A percentile compares a stretch with the other conserved stretches of the same genome.
These are phyloP conservation scores for Spinus olivaceus DNA, from an alignment of 2,797 vertebrate species.

Conservation along the genomic window DNA sequence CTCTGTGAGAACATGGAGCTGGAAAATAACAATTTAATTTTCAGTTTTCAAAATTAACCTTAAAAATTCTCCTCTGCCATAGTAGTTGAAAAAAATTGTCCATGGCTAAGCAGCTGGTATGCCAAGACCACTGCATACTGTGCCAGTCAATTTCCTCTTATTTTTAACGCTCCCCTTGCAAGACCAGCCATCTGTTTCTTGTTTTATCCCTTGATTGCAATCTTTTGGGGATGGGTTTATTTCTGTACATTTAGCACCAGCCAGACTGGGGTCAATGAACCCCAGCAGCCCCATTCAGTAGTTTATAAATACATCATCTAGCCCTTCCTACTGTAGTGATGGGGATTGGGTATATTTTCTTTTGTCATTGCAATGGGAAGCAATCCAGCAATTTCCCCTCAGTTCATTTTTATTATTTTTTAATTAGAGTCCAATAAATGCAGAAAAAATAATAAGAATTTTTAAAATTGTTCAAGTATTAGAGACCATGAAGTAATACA, in stretches of 20 bases:
- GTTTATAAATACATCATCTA: slow-evolving; percentile 21
- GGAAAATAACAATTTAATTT: not conserved
- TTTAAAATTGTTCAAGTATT: not conserved
- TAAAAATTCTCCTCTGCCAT: slow-evolving; percentile 7
- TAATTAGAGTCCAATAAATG: not conserved
- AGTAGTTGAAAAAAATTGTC: slow-evolving; percentile 3
- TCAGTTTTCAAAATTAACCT: not conserved
- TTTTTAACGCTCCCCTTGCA: slow-evolving; percentile 54
- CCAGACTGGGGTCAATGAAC: slow-evolving; percentile 29
- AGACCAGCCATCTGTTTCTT: slow-evolving; percentile 57
- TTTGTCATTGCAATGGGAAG: not conserved
- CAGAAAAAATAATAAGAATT: not conserved
- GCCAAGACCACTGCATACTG: slow-evolving; percentile 53
- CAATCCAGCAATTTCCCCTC: not conserved
- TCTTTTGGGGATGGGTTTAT: slow-evolving; percentile 53
- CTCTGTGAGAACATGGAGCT: not conserved
- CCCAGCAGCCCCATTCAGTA: slow-evolving; percentile 13
- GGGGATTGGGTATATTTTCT: not conserved
- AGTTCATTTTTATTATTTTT: not conserved
- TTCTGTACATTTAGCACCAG: slow-evolving; percentile 36
- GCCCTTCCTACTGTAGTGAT: not conserved
- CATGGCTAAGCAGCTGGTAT: slow-evolving; percentile 41
- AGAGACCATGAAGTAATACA: not conserved
- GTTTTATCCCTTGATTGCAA: slow-evolving; percentile 43
- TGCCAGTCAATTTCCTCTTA: slow-evolving; percentile 61